These are phyloP conservation scores for Sebastes matsubarae DNA, from an alignment of 2,797 vertebrate species.

Conservation along the genomic window DNA sequence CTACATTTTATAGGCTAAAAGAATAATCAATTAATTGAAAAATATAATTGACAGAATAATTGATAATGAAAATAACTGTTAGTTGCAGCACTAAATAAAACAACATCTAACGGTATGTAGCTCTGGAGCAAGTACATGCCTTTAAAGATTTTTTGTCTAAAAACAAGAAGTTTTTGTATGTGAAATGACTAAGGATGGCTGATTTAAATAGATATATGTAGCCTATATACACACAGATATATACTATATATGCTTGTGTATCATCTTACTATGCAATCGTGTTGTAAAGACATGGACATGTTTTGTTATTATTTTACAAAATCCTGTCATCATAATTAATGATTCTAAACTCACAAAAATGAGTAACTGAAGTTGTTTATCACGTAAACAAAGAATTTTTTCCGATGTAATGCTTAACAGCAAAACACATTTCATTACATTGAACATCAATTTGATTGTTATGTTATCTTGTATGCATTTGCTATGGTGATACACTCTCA, in stretches of 20 bases:
- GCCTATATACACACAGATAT: not conserved
- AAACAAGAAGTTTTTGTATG: not conserved
- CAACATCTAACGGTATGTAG: not conserved
- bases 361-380: not conserved
- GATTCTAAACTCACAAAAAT: not conserved
- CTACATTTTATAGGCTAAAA: not conserved
- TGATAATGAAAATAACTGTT: not conserved
- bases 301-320: not conserved
- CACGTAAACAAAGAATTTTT: not conserved
- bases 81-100: not conserved
- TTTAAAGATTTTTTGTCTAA: not conserved
- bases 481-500: not conserved
- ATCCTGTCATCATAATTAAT: not conserved
- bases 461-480: not conserved
- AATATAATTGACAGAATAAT: not conserved
- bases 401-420: not conserved
- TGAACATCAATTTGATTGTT: not conserved
- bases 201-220: not conserved
- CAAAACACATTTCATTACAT: not conserved
- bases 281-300: not conserved
- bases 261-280: not conserved
- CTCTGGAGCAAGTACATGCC: not conserved
- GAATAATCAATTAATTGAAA: not conserved
- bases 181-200: too few species aligned
- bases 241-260: accelerated